A percentile compares a stretch with the other conserved stretches of the same genome.
These are phyloP conservation scores for Arctopsyche grandis DNA, from an alignment of 1,140 invertebrate species.

Conservation along the genomic window DNA sequence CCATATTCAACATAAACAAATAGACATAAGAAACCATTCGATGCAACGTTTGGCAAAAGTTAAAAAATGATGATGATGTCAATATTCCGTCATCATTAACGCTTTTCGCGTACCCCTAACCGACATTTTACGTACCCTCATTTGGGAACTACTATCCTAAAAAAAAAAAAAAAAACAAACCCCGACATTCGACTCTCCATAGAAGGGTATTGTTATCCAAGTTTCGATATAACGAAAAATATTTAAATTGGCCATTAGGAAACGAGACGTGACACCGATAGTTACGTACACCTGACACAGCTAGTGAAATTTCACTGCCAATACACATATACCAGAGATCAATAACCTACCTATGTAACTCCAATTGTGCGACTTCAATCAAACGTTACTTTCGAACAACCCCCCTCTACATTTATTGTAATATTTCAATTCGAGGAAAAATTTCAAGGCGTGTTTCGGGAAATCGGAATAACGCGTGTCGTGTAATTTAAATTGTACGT, in stretches of 20 bases:
- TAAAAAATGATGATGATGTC: no score
- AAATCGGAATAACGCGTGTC: background rate
- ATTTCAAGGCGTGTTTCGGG: background rate
- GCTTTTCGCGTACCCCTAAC: no score
- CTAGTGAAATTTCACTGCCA: conserved; percentile 3
- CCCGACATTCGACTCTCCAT: background rate
- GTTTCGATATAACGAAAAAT: background rate
- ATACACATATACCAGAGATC: conserved; percentile 5
- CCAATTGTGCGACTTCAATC: background rate
- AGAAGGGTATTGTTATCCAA: no score
- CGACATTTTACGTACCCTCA: no score
- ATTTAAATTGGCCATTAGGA: background rate
- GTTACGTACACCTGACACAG: background rate
- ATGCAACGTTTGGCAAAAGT: no score
- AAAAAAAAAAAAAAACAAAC: background rate
- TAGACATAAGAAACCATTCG: no score
- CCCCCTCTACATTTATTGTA: no score
- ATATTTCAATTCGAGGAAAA: no score
- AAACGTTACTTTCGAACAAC: background rate
- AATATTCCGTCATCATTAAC: no score
- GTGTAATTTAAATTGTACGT: background rate
- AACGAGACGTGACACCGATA: background rate
- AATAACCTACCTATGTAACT: background rate
- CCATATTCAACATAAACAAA: no score
- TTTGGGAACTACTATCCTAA: no score